Conservation (phyloP, 2,888 invertebrate genomes). For the Melinopterus prodromus region DNA sequence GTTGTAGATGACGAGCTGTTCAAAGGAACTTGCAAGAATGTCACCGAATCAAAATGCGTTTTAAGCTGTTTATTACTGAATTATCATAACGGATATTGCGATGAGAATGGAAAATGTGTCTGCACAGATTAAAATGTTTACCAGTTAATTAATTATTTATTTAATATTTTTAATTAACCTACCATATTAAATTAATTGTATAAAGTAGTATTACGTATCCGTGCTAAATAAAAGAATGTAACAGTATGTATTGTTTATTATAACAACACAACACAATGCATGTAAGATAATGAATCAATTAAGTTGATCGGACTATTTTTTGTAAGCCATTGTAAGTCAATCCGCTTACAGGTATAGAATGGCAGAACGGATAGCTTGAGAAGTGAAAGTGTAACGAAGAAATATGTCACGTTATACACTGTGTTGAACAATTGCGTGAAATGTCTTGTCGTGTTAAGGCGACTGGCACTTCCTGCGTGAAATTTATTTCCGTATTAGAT, state of each 20-base stretch:
- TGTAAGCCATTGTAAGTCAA: not conserved
- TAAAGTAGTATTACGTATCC: too few species aligned
- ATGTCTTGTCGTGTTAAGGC: not conserved
- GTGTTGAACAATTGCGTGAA: slow-evolving; percentile 4
- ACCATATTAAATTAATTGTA: too few species aligned
- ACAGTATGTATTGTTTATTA: not conserved
- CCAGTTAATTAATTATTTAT: not conserved
- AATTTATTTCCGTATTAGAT: not conserved
- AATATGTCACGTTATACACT: not conserved
- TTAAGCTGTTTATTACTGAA: not conserved
- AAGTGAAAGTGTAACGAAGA: not conserved
- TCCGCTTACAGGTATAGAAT: not conserved
- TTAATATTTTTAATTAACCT: not conserved
- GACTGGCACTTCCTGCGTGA: not conserved
- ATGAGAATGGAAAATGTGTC: not conserved
- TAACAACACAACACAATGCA: not conserved
- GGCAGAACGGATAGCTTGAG: not conserved
- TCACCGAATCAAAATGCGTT: not conserved
- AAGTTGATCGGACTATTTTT: not conserved
- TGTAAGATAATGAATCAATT: not conserved
- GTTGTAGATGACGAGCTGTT: not conserved
- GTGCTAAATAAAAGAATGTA: too few species aligned
- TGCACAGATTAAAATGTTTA: not conserved
- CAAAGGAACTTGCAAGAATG: not conserved
- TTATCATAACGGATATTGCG: not conserved